phyloP scores from a whole-genome alignment of 1,140 invertebrate species.

The Maconellicoccus hirsutus region DNA sequence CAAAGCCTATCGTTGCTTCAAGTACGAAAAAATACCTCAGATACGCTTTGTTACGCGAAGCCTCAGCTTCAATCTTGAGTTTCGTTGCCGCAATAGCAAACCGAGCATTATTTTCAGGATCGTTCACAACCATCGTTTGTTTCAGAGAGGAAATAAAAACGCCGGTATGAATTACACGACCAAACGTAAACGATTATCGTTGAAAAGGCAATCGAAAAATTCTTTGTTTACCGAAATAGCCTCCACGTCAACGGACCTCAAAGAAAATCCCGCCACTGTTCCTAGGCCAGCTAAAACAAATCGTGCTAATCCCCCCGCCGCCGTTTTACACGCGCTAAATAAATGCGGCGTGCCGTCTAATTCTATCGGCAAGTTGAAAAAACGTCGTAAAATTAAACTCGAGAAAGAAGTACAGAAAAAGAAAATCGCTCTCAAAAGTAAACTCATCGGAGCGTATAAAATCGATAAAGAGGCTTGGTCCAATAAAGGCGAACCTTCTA shows the following conservation, averaged over 20 bases:
- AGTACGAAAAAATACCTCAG: background rate
- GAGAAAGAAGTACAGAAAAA: background rate
- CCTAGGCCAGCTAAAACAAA: background rate
- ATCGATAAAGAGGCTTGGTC: background rate
- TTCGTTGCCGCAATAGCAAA: background rate
- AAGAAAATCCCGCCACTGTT: background rate
- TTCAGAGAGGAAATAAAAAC: conserved; percentile 20
- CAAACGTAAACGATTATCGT: background rate
- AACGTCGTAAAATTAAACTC: background rate
- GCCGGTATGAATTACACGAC: background rate
- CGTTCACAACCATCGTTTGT: background rate
- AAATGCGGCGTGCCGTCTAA: background rate
- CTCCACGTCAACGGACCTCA: background rate
- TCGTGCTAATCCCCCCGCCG: background rate
- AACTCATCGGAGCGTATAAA: background rate
- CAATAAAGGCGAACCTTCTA: background rate
- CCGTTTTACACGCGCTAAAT: background rate
- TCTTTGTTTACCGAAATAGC: background rate
- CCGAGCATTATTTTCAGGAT: background rate
- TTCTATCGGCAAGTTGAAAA: background rate
- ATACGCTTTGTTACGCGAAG: background rate
- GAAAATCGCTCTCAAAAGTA: background rate
- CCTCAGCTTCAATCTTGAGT: no score
- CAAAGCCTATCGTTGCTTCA: background rate
- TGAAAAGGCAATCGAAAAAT: conserved; percentile 9